Conservation (phyloP, 2,888 invertebrate species). For the Cryptus armator region DNA sequence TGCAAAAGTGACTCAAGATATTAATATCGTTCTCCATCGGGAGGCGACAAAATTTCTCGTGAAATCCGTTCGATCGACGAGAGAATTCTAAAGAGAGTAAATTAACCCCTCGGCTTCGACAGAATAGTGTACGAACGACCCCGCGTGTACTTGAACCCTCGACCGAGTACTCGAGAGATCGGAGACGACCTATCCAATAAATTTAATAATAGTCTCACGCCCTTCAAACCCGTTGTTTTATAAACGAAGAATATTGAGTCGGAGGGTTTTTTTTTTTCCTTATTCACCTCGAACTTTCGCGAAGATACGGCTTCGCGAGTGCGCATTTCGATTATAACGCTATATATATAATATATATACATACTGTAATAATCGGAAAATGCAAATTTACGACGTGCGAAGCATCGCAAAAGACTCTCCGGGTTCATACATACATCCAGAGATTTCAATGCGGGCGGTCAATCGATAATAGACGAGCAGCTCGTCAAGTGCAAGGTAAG, state of each 20-base stretch:
- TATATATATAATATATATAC: background rate
- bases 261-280: background rate
- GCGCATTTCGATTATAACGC: background rate
- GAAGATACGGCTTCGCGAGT: background rate
- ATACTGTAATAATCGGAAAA: background rate
- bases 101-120: constrained; percentile 49
- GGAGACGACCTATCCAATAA: background rate
- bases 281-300: background rate
- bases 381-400: constrained; percentile 1
- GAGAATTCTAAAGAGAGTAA: constrained; percentile 50
- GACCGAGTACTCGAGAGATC: constrained; percentile 55
- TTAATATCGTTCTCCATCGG: background rate
- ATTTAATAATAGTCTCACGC: constrained; percentile 9
- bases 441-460: background rate
- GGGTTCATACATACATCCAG: no score
- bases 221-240: background rate
- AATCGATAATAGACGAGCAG: constrained; percentile 37
- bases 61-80: background rate
- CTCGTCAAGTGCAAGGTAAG: background rate
- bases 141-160: constrained; percentile 53
- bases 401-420: background rate
- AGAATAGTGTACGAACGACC: constrained; percentile 28
- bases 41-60: background rate
- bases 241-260: background rate
- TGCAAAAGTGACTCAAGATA: background rate